Evolutionary conservation across 2,113 vertebrate genomes (phyloP).

Genomic region (Hemiscyllium ocellatum): DNA sequence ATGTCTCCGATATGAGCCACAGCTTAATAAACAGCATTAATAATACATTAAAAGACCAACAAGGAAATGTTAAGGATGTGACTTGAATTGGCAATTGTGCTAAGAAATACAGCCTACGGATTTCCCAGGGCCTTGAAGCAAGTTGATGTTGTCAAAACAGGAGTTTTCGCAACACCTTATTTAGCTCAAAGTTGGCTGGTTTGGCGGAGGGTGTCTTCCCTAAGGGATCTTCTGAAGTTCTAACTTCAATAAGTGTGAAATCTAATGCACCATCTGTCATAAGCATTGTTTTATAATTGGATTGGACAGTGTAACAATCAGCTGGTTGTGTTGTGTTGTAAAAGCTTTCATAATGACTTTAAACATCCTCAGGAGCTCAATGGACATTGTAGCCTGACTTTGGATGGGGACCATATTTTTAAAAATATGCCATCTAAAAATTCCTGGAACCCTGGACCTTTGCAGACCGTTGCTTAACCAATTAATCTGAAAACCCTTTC

Average conservation of each 20-base stretch:
- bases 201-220: not conserved
- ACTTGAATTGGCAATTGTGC: slow-evolving; percentile 23
- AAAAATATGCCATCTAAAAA: too few species aligned
- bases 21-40: not conserved
- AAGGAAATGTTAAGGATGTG: not conserved
- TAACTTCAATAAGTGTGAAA: not conserved
- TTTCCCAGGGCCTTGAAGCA: not conserved
- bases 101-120: not conserved
- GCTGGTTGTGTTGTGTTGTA: not conserved
- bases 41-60: not conserved
- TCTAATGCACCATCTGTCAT: not conserved
- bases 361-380: not conserved
- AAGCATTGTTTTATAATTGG: not conserved
- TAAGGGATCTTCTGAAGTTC: not conserved
- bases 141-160: not conserved
- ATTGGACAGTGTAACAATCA: not conserved
- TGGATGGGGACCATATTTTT: not conserved
- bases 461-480: not conserved
- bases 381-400: not conserved
- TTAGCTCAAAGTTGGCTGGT: not conserved
- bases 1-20: not conserved
- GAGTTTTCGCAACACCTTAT: not conserved
- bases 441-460: too few species aligned
- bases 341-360: not conserved
- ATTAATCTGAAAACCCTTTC: not conserved